Evolutionary conservation across 2,797 vertebrate genomes (phyloP).

Genomic region (Phataginus tricuspis): DNA sequence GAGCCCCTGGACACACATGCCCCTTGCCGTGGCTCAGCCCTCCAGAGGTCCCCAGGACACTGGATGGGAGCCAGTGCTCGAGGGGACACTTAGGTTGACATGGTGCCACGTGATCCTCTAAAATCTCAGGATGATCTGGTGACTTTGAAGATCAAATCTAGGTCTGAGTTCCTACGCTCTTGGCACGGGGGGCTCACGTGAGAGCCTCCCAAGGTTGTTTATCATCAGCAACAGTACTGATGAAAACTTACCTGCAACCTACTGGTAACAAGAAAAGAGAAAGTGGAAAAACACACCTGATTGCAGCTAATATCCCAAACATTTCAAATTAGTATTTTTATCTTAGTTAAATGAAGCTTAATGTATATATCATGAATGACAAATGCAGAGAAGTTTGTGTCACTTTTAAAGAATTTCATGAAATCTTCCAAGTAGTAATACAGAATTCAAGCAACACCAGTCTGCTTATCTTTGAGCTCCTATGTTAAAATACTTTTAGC

Average conservation of each 20-base stretch:
- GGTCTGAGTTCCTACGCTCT: slow-evolving; percentile 6
- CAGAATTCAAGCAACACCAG: neutral
- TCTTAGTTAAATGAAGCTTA: neutral
- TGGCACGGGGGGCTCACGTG: neutral
- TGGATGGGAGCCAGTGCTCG: neutral
- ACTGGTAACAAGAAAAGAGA: neutral
- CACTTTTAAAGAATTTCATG: neutral
- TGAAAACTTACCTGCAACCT: slow-evolving; percentile 1
- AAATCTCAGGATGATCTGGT: neutral
- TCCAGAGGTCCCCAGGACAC: neutral
- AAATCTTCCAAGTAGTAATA: neutral
- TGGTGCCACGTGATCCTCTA: neutral
- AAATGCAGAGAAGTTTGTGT: neutral
- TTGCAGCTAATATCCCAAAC: neutral
- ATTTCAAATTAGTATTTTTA: neutral
- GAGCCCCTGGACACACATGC: neutral
- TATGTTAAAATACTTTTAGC: neutral
- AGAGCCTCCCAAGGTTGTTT: neutral
- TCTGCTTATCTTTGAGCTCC: neutral
- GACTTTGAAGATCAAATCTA: neutral
- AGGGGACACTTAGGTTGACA: neutral
- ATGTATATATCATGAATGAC: neutral
- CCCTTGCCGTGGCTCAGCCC: neutral
- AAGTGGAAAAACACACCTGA: neutral
- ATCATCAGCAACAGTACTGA: neutral